Conservation (phyloP, 2,888 invertebrate species). For the Apodemia duryi region DNA sequence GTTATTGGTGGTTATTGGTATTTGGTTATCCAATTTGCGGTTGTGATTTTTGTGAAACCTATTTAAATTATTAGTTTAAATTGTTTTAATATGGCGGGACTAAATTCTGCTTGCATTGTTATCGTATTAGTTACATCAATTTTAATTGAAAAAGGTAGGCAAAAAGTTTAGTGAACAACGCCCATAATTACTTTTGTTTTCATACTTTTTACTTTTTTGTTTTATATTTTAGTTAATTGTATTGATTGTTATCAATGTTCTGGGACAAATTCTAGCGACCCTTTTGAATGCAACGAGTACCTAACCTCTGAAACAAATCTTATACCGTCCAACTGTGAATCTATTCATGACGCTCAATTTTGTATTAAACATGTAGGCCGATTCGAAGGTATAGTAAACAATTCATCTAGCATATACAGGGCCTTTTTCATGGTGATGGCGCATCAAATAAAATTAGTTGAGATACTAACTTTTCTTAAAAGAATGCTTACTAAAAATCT, state of each 20-base stretch:
- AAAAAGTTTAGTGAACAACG: conserved; percentile 24
- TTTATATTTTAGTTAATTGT: conserved; percentile 73
- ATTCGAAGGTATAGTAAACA: conserved; percentile 83
- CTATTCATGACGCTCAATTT: conserved; percentile 90
- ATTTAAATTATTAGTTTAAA: neutral
- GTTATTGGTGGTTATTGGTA: too few species aligned
- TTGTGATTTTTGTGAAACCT: neutral
- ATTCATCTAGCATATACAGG: neutral
- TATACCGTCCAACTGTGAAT: conserved; percentile 84
- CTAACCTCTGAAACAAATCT: conserved; percentile 83
- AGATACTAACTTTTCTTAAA: neutral
- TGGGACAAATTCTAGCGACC: conserved; percentile 86
- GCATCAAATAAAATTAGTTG: neutral
- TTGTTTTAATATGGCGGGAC: conserved; percentile 34
- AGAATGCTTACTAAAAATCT: neutral
- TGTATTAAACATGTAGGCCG: conserved; percentile 97
- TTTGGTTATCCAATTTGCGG: too few species aligned
- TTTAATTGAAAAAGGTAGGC: conserved; percentile 29
- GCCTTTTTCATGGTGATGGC: neutral
- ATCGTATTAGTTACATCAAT: conserved; percentile 22
- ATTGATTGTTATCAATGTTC: conserved; percentile 94
- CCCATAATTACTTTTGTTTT: conserved; percentile 22
- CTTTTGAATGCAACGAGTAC: conserved; percentile 92
- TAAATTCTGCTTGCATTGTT: conserved; percentile 40
- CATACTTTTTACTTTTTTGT: conserved; percentile 27